These are phyloP conservation scores for Periophthalmus magnuspinnatus DNA, from an alignment of 2,797 vertebrate species.

Conservation along the genomic window DNA sequence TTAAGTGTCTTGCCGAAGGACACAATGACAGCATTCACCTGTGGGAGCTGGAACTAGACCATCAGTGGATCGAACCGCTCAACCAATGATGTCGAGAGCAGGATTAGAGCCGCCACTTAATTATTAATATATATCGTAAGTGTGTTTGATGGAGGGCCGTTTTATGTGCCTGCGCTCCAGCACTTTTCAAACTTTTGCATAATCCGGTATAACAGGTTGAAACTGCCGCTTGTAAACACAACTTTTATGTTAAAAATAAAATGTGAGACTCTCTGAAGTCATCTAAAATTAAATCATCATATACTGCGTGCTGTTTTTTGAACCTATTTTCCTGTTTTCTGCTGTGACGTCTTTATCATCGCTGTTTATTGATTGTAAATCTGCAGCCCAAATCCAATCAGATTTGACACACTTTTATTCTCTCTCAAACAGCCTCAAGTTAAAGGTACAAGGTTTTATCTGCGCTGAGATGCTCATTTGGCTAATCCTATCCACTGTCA, in stretches of 20 bases:
- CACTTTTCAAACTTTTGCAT: not conserved
- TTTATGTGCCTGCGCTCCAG: not conserved
- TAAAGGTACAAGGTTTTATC: slow-evolving; percentile 22
- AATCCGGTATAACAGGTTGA: not conserved
- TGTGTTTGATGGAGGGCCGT: no score
- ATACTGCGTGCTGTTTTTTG: not conserved
- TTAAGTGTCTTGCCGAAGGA: no score
- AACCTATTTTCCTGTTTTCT: slow-evolving; percentile 8
- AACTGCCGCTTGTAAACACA: not conserved
- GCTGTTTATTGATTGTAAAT: slow-evolving; percentile 35
- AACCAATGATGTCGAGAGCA: no score
- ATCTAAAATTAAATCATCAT: slow-evolving; percentile 12
- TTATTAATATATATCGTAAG: no score
- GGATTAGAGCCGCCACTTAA: no score
- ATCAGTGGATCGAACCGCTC: no score
- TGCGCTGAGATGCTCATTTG: slow-evolving; percentile 20
- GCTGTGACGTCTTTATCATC: slow-evolving; percentile 20
- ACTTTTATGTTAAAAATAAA: slow-evolving; percentile 11
- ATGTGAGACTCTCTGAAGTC: slow-evolving; percentile 10
- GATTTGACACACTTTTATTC: slow-evolving; percentile 33
- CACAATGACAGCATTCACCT: no score
- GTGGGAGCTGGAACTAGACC: no score
- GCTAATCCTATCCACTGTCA: slow-evolving; percentile 15
- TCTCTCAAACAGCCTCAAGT: slow-evolving; percentile 34
- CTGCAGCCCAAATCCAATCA: slow-evolving; percentile 37